Evolutionary conservation across 2,888 invertebrate genomes (phyloP), one percentile per base, ranked within the genome.

Genomic region (Agrochola lychnidis): DNA sequence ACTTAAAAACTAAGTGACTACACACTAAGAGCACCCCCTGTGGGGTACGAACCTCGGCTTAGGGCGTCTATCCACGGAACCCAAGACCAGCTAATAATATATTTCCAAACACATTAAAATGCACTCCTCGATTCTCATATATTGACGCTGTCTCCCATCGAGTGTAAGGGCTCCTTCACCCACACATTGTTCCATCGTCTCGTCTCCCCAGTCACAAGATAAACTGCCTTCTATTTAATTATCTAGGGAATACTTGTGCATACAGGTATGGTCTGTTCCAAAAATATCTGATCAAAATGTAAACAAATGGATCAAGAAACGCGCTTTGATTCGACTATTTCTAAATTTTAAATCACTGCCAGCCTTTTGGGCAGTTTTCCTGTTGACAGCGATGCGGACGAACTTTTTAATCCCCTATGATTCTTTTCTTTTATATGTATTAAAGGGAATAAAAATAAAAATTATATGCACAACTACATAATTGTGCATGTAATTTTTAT

Each of bases 41-140:
- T 45, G 42, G 42, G 42, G 42, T 45, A 45, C 45, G 45, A 14
- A 45, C 45, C 14, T 45, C 14, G 14, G 45, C 4, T 45, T 45
- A 45, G 4, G 45, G 14, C 14, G 16, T 48, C 16, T 48, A 48
- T 6, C 16, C 9, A 19, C 45, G 70, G 79, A 62, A 69, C 70
- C 61, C 61, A 9, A 62, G 16, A 30, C 9, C 16, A 53, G 19
- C 30, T 30, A 51, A 30, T 25, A 53, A 59, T 22, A 45, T 79
- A 77, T 61, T 36, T 53, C 36, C 19, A 16, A 56, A 53, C 22
- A 56, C 36, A 79, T 79, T 48, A 53, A 25, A 45, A 70, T 79
- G 76, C 79, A 36, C 1, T 62, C 62, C 79, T 56, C 79, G 77
- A 69, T n/a, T 14, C 51, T 16, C 51, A 45, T 25, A 59, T 42